Evolutionary conservation across 2,797 vertebrate species (phyloP), one percentile per base, ranked within the genome.

Genomic region (Cetoscarus ocellatus): DNA sequence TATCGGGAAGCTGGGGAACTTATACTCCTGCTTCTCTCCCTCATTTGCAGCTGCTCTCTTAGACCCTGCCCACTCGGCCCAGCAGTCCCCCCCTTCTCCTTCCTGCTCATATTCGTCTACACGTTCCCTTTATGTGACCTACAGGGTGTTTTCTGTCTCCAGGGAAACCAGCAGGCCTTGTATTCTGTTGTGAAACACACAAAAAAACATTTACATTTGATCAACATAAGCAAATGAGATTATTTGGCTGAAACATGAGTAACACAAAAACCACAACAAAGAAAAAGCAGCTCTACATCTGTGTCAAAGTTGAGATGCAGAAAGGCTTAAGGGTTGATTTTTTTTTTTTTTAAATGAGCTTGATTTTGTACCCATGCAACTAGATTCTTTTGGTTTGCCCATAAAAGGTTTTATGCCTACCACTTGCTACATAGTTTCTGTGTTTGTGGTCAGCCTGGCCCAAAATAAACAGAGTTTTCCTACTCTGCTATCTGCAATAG

Each of bases 21-120:
- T 95, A 94, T 95, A 95, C 87, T 92, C 88, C 66, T 69, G 78
- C 71, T 77, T 91, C 82, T 88, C 82, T 90, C 81, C 75, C 82
- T 88, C 84, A 90, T 73, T 84, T 78, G 67, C 73, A 86, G 78
- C 79, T 86, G 90, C 80, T 63, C 88, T 80, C 66, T 75, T 73
- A 88, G 87, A 86, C 86, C 86, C 92, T 75, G 88, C 93, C 92
- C 91, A 92, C 85, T 86, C 61, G 45, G 73, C 79, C 83, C 76
- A 67, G 78, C 73, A 63, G 49, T 56, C 64, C 85, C 85, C 75
- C 79, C 81, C 85, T 56, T 45, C 70, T 79, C 75, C 58, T 57
- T 59, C 40, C 7, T 52, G 65, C 71, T 77, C 70, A 69, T 61
- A 62, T 67, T 58, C 62, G 77, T 75, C 75, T 68, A 62, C 73